Evolutionary conservation across 2,113 vertebrate species (phyloP).

Genomic region (Drymodes brunneopygia): DNA sequence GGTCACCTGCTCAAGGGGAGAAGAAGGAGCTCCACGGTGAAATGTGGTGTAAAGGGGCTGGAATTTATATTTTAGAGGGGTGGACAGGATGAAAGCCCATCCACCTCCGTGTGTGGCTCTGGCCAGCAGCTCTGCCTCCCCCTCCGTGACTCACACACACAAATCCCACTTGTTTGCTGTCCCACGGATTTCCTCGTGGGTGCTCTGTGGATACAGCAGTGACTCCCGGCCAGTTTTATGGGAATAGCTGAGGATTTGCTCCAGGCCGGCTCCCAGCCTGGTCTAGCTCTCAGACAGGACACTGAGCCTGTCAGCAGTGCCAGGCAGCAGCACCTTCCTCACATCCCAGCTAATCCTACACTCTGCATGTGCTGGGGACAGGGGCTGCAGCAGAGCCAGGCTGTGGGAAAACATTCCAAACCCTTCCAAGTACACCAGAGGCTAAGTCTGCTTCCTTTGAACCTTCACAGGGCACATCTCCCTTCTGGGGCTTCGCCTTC

Average conservation of each 20-base stretch:
- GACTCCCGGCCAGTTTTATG: rapidly evolving
- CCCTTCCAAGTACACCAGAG: background rate
- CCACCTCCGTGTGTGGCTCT: rapidly evolving
- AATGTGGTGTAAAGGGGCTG: background rate
- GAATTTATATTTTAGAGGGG: background rate
- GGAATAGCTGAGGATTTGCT: background rate
- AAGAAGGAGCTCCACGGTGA: background rate
- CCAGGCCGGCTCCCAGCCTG: background rate
- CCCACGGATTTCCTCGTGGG: rapidly evolving
- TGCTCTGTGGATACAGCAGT: background rate
- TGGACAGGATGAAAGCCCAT: background rate
- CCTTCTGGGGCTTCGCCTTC: background rate
- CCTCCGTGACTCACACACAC: background rate
- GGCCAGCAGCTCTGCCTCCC: background rate
- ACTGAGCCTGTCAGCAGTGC: background rate
- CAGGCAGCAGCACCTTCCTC: background rate
- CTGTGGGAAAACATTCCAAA: background rate
- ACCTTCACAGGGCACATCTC: background rate
- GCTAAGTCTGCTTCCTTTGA: background rate
- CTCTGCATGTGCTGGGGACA: background rate
- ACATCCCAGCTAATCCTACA: rapidly evolving
- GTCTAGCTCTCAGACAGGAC: background rate
- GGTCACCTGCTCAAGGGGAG: background rate
- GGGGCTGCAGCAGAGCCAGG: background rate
- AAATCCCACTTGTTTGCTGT: background rate